Evolutionary conservation across 2,797 vertebrate species (phyloP).

Genomic region (Pelochelys cantorii): DNA sequence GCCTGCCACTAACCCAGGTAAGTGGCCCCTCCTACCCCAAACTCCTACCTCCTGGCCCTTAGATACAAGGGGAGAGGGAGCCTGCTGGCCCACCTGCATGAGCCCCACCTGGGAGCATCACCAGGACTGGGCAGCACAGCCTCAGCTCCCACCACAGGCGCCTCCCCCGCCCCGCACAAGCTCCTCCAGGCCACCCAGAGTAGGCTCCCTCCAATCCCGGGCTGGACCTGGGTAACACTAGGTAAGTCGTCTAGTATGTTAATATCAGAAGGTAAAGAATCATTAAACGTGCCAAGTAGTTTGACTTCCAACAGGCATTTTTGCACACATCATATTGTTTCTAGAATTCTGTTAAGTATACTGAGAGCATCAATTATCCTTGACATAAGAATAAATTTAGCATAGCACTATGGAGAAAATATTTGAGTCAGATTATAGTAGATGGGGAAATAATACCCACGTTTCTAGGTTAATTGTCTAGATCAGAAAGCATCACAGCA

Average conservation of each 20-base stretch:
- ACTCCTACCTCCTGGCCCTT: too few species aligned
- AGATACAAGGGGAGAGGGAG: too few species aligned
- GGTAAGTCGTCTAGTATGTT: not conserved
- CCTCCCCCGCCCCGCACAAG: too few species aligned
- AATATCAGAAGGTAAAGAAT: not conserved
- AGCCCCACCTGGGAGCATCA: too few species aligned
- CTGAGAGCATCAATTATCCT: not conserved
- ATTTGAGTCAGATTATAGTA: not conserved
- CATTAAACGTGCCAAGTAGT: not conserved
- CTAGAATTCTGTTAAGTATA: not conserved
- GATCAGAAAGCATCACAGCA: slow-evolving; percentile 19
- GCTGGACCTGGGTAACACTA: too few species aligned
- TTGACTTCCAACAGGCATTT: not conserved
- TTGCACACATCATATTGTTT: not conserved
- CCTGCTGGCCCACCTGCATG: too few species aligned
- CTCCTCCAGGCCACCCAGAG: too few species aligned
- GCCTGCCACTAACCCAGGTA: too few species aligned
- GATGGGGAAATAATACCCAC: not conserved
- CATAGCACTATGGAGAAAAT: not conserved
- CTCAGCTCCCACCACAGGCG: too few species aligned
- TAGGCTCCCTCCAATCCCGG: too few species aligned
- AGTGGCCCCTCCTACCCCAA: too few species aligned
- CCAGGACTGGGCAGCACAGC: too few species aligned
- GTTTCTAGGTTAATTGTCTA: not conserved
- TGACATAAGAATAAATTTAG: not conserved